Evolutionary conservation across 2,888 invertebrate species (phyloP).

Genomic region (Pachliopta kotzebuea): DNA sequence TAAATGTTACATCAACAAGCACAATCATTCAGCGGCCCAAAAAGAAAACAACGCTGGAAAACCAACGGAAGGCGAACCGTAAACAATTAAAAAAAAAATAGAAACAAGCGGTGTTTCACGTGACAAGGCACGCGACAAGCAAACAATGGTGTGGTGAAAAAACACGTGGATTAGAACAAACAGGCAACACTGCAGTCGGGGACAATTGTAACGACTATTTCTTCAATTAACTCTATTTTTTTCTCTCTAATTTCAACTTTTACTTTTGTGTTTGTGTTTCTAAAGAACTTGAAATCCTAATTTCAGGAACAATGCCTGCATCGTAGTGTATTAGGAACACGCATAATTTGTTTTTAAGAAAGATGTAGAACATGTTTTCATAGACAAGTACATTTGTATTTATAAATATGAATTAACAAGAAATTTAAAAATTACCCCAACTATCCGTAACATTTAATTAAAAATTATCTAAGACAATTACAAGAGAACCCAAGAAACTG

Average conservation of each 20-base stretch:
- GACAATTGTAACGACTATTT: constrained; percentile 21
- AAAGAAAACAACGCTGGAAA: constrained; percentile 12
- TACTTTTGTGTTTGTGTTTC: not conserved
- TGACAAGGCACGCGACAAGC: constrained; percentile 16
- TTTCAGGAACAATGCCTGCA: no score
- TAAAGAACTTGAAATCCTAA: no score
- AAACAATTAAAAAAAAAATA: constrained; percentile 20
- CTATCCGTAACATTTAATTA: not conserved
- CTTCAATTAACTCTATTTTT: not conserved
- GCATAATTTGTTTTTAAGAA: no score
- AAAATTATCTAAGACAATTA: not conserved
- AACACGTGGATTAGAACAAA: constrained; percentile 23
- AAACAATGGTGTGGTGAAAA: constrained; percentile 6
- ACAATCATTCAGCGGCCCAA: constrained; percentile 18
- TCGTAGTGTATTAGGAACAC: no score
- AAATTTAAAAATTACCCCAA: no score
- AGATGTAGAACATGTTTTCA: no score
- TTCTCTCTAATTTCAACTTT: not conserved
- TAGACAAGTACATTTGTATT: no score
- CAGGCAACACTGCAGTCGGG: constrained; percentile 3
- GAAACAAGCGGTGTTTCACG: constrained; percentile 19
- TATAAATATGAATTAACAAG: no score
- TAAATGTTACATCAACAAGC: constrained; percentile 17
- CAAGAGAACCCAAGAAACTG: constrained; percentile 5
- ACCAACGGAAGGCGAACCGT: constrained; percentile 23